These are phyloP conservation scores for Dicroscelio sp. DNA, from an alignment of 2,888 invertebrate genomes.

Conservation along the genomic window DNA sequence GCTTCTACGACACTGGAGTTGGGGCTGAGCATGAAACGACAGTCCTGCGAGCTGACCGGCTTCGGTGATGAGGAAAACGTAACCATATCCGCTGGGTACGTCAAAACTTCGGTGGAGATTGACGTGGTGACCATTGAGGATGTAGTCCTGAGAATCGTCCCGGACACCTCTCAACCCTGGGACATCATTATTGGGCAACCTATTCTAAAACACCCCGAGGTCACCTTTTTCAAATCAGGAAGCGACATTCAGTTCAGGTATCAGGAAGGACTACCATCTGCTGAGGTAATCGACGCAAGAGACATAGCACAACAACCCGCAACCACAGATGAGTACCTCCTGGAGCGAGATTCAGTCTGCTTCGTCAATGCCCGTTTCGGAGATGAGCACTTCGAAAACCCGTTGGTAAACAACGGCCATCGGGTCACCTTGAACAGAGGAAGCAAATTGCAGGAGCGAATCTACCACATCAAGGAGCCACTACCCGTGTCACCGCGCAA, in stretches of 20 bases:
- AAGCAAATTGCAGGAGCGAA: background rate
- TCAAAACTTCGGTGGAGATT: background rate
- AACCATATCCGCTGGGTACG: background rate
- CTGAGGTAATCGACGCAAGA: background rate
- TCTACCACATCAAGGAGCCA: too few species aligned
- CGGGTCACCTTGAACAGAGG: too few species aligned
- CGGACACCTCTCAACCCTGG: background rate
- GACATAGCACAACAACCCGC: background rate
- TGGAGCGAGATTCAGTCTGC: background rate
- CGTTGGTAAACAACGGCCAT: background rate
- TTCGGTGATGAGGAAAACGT: background rate
- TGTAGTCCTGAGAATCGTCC: background rate
- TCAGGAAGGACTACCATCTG: background rate
- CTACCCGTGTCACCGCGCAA: too few species aligned
- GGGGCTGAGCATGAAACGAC: background rate
- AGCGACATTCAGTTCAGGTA: background rate
- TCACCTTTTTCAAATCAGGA: background rate
- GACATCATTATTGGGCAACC: background rate
- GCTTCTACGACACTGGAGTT: background rate
- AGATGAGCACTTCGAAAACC: background rate
- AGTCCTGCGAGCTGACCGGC: background rate
- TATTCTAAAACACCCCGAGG: background rate
- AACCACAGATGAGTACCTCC: background rate
- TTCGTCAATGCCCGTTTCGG: background rate
- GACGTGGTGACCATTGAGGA: background rate